Base-by-base conservation (phyloP, 2,888 invertebrate species). In the Coelopa pilipes region DNA sequence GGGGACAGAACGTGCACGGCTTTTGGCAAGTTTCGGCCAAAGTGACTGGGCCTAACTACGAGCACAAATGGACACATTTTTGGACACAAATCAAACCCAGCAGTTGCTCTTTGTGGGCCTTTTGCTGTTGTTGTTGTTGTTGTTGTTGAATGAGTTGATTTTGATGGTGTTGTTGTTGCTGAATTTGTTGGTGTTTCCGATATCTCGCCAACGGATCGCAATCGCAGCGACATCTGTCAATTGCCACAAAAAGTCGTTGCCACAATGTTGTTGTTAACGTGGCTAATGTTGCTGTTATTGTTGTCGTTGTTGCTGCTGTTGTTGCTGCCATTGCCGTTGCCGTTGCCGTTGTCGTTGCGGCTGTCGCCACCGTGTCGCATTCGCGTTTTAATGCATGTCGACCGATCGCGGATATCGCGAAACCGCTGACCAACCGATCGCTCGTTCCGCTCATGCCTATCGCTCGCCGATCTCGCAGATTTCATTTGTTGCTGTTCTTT, bases 161-260 rank as follows among this genome's bases (percentile, higher is more conserved):
- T 24, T 60, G 19, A 19, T 17, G 7, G n/a, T 59, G 11, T 62
- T 62, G 60, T 62, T 15, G 57, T 19, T 34, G 60, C n/a, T 60
- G 60, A 19, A n/a, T 62, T 62, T 62, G 60, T 34, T 62, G 21
- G 21, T 62, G 34, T 34, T 34, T 34, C 7, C 34, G 34, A 34
- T 53, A 53, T 53, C 53, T 53, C 66, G 50, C 19, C 50, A 50
- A 66, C 19, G 17, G 45, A 66, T 66, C 66, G 66, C 24, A 66
- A 66, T 66, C 66, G 50, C 50, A 66, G 49, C 66, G 66, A 66
- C 66, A 66, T 66, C 34, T 66, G 66, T 66, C 66, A 66, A 49
- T 47, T 49, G 66, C 21, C 46, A 66, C 45, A 66, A 66, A 66
- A 66, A 34, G 34, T 34, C 7, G 34, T 34, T 34, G 34, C 34